Percentiles rank a stretch among this genome's conserved stretches.
Evolutionary conservation across 1,140 invertebrate species (phyloP).

Genomic region (Harpegnathos saltator): DNA sequence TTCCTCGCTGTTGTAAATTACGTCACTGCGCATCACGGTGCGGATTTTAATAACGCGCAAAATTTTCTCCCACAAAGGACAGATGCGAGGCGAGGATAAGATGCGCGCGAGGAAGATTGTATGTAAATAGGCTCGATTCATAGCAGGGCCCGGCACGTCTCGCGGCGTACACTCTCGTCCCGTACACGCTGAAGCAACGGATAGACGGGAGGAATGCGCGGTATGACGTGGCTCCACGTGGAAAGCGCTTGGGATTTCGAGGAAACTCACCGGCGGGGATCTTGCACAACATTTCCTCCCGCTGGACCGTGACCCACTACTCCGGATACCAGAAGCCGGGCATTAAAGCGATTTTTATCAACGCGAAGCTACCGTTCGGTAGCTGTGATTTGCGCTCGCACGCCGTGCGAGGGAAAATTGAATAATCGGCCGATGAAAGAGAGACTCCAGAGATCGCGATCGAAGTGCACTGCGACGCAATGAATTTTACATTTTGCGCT

Average conservation of each 20-base stretch:
- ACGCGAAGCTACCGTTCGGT: not conserved
- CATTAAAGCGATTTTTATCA: not conserved
- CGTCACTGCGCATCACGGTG: conserved; percentile 4
- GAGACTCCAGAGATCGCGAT: not conserved
- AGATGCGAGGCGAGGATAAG: conserved; percentile 47
- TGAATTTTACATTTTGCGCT: no score
- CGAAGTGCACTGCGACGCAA: not conserved
- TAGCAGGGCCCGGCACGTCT: no score
- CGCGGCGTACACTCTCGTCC: no score
- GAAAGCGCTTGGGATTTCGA: conserved; percentile 25
- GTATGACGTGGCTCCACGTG: not conserved
- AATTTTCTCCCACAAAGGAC: conserved; percentile 44
- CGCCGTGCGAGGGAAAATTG: not conserved
- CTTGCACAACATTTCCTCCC: conserved; percentile 38
- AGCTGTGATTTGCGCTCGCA: not conserved
- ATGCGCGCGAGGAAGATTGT: conserved; percentile 49
- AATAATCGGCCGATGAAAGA: not conserved
- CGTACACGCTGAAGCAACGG: not conserved
- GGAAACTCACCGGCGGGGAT: not conserved
- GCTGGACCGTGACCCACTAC: conserved; percentile 17
- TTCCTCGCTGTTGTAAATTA: conserved; percentile 9
- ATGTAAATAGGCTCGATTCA: conserved; percentile 47
- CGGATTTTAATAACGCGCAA: conserved; percentile 25
- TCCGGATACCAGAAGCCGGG: conserved; percentile 3
- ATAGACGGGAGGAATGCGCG: not conserved